These are phyloP conservation scores for Phoebastria nigripes DNA, from an alignment of 2,797 vertebrate genomes.

Conservation along the genomic window DNA sequence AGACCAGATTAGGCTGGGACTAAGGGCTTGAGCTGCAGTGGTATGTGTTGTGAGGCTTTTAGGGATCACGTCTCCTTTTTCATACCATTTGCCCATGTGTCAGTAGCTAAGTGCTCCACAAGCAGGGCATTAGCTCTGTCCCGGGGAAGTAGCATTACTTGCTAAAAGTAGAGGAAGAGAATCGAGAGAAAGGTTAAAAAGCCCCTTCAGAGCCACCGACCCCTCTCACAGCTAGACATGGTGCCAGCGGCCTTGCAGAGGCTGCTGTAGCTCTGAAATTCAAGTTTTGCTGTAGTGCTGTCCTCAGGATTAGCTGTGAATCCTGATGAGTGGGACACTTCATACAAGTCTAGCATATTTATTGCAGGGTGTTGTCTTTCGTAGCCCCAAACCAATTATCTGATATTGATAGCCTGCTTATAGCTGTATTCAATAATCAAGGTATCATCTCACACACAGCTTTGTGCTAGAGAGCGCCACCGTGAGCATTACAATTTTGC, in stretches of 20 bases:
- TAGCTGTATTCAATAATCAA: not conserved
- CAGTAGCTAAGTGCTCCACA: not conserved
- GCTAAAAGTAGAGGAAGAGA: not conserved
- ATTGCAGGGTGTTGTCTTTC: not conserved
- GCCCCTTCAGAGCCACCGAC: not conserved
- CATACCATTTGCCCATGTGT: fast-evolving
- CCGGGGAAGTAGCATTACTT: not conserved
- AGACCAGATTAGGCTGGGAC: not conserved
- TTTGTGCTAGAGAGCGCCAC: not conserved
- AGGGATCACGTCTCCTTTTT: not conserved
- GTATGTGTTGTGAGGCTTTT: not conserved
- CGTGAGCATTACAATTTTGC: not conserved
- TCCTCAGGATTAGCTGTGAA: not conserved
- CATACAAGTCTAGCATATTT: not conserved
- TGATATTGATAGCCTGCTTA: not conserved
- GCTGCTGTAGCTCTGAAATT: not conserved
- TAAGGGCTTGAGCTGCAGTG: not conserved
- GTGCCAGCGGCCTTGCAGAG: not conserved
- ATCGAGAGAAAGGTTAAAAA: not conserved
- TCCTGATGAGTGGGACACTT: not conserved
- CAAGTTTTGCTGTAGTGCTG: not conserved
- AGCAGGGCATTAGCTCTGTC: not conserved
- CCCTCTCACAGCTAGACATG: not conserved
- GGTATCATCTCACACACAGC: not conserved
- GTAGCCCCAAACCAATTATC: not conserved